Evolutionary conservation across 2,888 invertebrate species (phyloP), one percentile per base, ranked within the genome.

Genomic region (Coelopa pilipes): DNA sequence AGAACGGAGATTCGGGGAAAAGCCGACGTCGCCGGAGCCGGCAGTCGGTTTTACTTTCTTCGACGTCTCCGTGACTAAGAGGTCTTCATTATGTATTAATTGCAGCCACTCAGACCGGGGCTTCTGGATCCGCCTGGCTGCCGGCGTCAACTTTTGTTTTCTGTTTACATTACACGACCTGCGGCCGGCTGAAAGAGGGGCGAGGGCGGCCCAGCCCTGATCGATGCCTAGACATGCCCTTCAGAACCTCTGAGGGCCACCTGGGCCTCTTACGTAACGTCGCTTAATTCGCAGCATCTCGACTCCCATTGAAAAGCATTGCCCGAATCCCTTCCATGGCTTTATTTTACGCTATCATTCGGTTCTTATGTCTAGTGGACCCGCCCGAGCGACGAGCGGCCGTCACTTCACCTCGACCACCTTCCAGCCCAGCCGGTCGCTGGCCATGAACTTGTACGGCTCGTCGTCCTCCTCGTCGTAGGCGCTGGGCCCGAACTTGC

Each of bases 341-440:
- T 34, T 34, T 34, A 34, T 34, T 34, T n/a, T n/a, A n/a, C 34
- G 34, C 7, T 34, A 4, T 4, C 34, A 34, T 34, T 34, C 7
- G 7, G 34, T n/a, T n/a, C 34, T 66, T 19, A 21, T 49, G 46
- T n/a, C n/a, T 45, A 24, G 50, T 19, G 66, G 21, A 49, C 24
- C n/a, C 24, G 17, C 12, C 60, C n/a, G 34, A 24, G 11, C 1
- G 15, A 5, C 34, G 4, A 1, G 5, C 3, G 2, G 13, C 1
- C n/a, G 5, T 53, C 67, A 74, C 13, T 75, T 57, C 55, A 74
- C 24, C 57, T 76, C 76, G 10, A 85, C 79, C 3, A 81, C 80
- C 65, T 84, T 83, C 85, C 85, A 85, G 15, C 82, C 83, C 73
- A 79, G 78, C 11, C 76, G 79, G 15, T 72, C 81, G n/a, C 74